Conservation (phyloP, 2,113 vertebrate species). For the Colius striatus region DNA sequence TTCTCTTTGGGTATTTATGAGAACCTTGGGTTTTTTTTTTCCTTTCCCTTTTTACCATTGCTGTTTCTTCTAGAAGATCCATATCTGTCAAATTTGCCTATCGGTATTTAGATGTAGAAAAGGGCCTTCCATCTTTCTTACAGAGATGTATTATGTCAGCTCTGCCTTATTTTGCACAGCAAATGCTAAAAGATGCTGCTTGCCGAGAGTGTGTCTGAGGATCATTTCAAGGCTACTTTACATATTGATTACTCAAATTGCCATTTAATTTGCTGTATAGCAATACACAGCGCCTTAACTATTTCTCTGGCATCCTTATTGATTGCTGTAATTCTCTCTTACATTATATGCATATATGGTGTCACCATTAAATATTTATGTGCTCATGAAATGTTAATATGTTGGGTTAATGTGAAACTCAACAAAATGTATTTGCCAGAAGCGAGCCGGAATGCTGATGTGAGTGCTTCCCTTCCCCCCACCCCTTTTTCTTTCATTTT, state of each 20-base stretch:
- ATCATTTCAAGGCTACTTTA: conserved; percentile 61
- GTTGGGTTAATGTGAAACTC: conserved; percentile 58
- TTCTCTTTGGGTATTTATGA: conserved; percentile 6
- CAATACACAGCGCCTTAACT: conserved; percentile 66
- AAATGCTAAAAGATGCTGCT: conserved; percentile 28
- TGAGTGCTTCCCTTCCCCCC: not conserved
- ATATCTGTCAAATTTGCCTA: not conserved
- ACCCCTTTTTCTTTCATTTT: conserved; percentile 44
- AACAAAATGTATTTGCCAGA: conserved; percentile 28
- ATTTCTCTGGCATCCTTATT: conserved; percentile 71
- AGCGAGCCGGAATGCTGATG: not conserved
- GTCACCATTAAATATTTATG: conserved; percentile 76
- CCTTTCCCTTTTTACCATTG: not conserved
- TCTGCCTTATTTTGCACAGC: not conserved
- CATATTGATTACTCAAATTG: conserved; percentile 77
- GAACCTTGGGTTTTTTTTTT: not conserved
- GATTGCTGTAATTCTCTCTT: conserved; percentile 71
- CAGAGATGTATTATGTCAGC: not conserved
- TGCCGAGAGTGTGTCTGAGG: conserved; percentile 17
- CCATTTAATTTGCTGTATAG: conserved; percentile 74
- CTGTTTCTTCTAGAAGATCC: not conserved
- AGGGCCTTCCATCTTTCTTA: not conserved
- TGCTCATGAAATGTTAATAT: conserved; percentile 76
- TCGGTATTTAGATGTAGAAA: not conserved
- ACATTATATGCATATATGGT: conserved; percentile 61